Conservation (phyloP, 1,140 invertebrate species). For the Sarcophaga bullata region DNA sequence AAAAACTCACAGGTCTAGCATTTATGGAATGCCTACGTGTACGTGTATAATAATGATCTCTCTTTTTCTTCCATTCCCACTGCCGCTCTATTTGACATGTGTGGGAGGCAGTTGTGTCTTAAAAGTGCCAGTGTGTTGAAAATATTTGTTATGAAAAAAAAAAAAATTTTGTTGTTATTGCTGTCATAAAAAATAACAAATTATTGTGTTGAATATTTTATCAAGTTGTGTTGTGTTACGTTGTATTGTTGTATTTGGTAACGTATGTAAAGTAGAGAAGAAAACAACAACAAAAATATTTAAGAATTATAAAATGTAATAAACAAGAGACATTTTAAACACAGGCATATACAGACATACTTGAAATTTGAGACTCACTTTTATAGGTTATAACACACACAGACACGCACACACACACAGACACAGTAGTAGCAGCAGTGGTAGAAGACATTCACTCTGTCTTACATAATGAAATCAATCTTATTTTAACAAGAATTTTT, state of each 20-base stretch:
- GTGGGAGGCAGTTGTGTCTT: not conserved
- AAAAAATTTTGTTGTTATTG: not conserved
- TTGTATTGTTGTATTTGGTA: too few relatives aligned
- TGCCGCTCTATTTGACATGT: not conserved
- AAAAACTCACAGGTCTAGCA: not conserved
- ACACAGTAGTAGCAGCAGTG: not conserved
- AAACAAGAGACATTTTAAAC: not conserved
- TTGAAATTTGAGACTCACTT: not conserved
- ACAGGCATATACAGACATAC: not conserved
- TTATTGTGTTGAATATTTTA: conserved; percentile 22
- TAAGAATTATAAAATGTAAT: not conserved
- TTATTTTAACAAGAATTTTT: not conserved
- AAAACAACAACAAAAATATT: conserved; percentile 3
- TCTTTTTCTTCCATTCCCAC: too few relatives aligned
- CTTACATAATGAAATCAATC: conserved; percentile 9
- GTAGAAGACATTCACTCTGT: not conserved
- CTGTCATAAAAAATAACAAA: conserved; percentile 25
- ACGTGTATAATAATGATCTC: too few relatives aligned
- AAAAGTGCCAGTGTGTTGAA: not conserved
- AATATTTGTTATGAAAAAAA: not conserved
- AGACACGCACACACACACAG: not conserved
- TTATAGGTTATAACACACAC: not conserved
- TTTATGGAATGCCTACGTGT: not conserved
- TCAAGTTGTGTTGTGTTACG: not conserved
- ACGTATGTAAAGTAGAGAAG: not conserved